A percentile compares a stretch with the other conserved stretches of the same genome.
Evolutionary conservation across 2,113 vertebrate species (phyloP).

Genomic region (Pseudopodoces humilis): DNA sequence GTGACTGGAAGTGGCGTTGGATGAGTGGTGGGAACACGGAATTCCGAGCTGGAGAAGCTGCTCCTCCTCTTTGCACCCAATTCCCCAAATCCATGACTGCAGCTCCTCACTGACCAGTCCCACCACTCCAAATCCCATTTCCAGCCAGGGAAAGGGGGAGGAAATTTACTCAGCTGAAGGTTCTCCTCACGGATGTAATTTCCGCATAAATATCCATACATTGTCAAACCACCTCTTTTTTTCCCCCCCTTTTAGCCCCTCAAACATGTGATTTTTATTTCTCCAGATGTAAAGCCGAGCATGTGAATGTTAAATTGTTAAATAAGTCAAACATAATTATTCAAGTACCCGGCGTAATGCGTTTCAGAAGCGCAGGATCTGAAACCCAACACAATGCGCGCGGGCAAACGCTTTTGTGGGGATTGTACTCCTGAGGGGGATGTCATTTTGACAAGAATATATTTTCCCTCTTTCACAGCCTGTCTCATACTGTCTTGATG

Average conservation of each 20-base stretch:
- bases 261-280: background rate
- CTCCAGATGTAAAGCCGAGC: conserved; percentile 12
- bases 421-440: background rate
- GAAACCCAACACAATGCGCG: background rate
- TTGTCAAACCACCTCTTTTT: background rate
- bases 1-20: background rate
- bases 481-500: background rate
- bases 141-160: background rate
- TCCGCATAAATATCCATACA: background rate
- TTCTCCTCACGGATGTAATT: background rate
- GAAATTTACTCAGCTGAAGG: background rate
- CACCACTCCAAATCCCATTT: background rate
- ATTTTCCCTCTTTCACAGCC: background rate
- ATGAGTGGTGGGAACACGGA: fast-evolving
- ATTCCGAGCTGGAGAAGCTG: background rate
- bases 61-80: background rate
- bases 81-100: fast-evolving
- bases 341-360: background rate
- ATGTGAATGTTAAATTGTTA: background rate
- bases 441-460: conserved; percentile 29
- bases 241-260: background rate
- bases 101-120: background rate
- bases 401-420: background rate
- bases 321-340: conserved; percentile 34
- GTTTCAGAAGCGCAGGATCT: background rate